These are phyloP conservation scores for Doryteuthis pealeii DNA, from an alignment of 1,140 invertebrate genomes.

Conservation along the genomic window DNA sequence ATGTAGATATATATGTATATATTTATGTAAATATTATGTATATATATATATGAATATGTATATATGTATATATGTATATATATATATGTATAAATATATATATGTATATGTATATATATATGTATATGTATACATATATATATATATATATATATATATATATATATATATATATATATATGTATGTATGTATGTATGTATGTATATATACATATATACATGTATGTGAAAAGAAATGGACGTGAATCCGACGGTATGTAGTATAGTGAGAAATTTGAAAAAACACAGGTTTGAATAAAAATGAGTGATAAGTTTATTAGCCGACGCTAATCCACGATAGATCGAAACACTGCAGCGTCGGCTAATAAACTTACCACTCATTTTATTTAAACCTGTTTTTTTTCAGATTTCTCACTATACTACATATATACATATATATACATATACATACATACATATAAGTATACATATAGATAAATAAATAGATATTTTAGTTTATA, in stretches of 20 bases:
- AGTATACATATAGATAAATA: background rate
- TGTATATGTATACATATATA: background rate
- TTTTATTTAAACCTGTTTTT: too few species aligned
- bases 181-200: background rate
- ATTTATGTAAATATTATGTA: background rate
- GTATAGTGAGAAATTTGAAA: too few species aligned
- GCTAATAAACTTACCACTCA: too few species aligned
- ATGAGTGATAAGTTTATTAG: too few species aligned
- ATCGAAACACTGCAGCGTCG: too few species aligned
- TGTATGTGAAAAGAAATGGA: too few species aligned
- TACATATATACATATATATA: constrained; percentile 3
- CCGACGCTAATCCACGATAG: too few species aligned
- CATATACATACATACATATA: background rate
- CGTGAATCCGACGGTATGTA: too few species aligned
- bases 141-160: background rate
- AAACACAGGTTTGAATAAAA: too few species aligned
- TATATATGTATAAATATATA: background rate
- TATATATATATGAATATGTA: background rate
- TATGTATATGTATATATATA: background rate
- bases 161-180: background rate
- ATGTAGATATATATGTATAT: background rate
- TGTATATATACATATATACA: background rate
- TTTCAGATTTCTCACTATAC: too few species aligned
- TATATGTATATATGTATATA: background rate
- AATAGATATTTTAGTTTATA: too few species aligned